Evolutionary conservation across 2,888 invertebrate species (phyloP).

Genomic region (Cistogaster globosa): DNA sequence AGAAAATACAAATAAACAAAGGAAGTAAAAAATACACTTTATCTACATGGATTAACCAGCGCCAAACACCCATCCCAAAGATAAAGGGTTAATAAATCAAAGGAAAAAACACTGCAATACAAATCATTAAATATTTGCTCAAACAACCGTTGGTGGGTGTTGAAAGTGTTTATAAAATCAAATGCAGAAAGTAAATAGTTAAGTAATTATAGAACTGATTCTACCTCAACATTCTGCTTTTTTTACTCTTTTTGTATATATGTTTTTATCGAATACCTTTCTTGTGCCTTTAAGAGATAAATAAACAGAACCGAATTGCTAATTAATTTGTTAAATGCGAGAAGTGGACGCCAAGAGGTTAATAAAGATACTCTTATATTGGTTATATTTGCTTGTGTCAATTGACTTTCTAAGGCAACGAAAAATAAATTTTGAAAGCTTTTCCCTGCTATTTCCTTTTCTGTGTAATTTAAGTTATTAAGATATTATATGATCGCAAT

Average conservation of each 20-base stretch:
- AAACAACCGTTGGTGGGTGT: conserved; percentile 20
- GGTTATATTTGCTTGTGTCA: too few relatives aligned
- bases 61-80: conserved; percentile 1
- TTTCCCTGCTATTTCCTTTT: too few relatives aligned
- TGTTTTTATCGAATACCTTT: neutral
- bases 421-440: too few relatives aligned
- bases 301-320: neutral
- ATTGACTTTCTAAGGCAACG: too few relatives aligned
- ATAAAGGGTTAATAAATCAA: conserved; percentile 16
- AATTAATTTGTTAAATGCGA: too few relatives aligned
- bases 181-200: conserved; percentile 67
- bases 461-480: too few relatives aligned
- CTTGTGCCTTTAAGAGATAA: conserved; percentile 14
- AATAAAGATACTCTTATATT: too few relatives aligned
- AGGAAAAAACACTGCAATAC: neutral
- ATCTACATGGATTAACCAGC: conserved; percentile 22
- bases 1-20: neutral
- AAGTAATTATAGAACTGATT: conserved; percentile 61
- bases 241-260: neutral
- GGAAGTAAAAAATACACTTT: neutral
- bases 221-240: neutral
- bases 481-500: too few relatives aligned
- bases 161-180: conserved; percentile 9
- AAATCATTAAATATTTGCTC: conserved; percentile 32
- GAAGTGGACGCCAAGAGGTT: too few relatives aligned